Evolutionary conservation across 2,113 vertebrate genomes (phyloP).

Genomic region (western clawed frog (Xenopus tropicalis)): DNA sequence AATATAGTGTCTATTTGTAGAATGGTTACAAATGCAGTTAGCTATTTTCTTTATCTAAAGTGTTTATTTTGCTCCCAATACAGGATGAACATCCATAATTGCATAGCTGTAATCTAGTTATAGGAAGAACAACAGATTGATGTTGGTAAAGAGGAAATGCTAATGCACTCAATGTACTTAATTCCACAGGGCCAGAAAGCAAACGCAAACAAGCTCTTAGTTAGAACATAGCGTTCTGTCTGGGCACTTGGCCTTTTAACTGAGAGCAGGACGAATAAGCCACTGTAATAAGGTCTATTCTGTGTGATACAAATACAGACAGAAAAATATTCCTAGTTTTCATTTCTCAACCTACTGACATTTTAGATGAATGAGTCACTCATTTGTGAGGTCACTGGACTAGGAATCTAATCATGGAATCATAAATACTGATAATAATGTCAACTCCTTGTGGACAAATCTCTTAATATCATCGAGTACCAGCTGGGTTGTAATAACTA

Average conservation of each 20-base stretch:
- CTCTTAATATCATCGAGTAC: no score
- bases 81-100: not conserved
- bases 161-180: conserved; percentile 27
- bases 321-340: no score
- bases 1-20: conserved; percentile 11
- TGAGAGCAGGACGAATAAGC: no score
- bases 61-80: not conserved
- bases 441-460: no score
- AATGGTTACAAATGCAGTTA: not conserved
- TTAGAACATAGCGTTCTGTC: conserved; percentile 31
- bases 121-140: not conserved
- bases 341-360: no score
- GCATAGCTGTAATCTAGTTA: not conserved
- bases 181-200: conserved; percentile 53
- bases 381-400: no score
- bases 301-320: no score
- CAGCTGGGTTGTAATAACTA: no score
- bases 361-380: no score
- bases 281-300: no score
- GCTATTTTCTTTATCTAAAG: conserved; percentile 8
- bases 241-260: conserved; percentile 49
- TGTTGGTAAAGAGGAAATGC: conserved; percentile 10
- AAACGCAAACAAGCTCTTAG: conserved; percentile 49
- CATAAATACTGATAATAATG: no score
- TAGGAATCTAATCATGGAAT: no score